Evolutionary conservation across 2,113 vertebrate species (phyloP).

Genomic region (Ondatra zibethicus): DNA sequence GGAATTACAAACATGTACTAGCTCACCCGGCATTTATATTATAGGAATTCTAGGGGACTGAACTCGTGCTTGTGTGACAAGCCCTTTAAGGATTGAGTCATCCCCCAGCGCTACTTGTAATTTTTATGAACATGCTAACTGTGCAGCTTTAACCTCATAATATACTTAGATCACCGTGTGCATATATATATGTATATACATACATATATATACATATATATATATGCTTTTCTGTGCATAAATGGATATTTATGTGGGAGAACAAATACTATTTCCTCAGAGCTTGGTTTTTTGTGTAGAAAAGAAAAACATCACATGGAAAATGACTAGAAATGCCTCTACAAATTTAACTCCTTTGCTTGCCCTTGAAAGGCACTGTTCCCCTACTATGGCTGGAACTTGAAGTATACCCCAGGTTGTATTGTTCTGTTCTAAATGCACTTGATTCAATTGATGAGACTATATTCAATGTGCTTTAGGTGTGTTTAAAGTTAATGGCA

Average conservation of each 20-base stretch:
- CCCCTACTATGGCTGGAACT: background rate
- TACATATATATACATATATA: background rate
- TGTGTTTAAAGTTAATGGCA: background rate
- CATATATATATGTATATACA: background rate
- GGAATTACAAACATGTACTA: background rate
- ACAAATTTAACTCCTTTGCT: constrained; percentile 15
- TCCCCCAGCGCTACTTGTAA: background rate
- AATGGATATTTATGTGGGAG: background rate
- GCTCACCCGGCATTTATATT: too few species aligned
- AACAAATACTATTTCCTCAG: background rate
- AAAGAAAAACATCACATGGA: background rate
- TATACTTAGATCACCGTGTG: background rate
- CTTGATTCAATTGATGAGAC: background rate
- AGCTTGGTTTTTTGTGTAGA: background rate
- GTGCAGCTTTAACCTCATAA: background rate
- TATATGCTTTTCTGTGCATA: background rate
- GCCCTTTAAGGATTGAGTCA: background rate
- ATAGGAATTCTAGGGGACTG: background rate
- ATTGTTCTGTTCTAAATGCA: background rate
- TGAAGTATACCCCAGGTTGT: background rate
- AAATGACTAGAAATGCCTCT: background rate
- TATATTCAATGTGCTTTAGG: background rate
- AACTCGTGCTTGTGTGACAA: too few species aligned
- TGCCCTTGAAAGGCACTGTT: background rate
- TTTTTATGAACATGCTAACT: background rate